Conservation (phyloP, 2,797 vertebrate species). For the Sebastes paucispinis region DNA sequence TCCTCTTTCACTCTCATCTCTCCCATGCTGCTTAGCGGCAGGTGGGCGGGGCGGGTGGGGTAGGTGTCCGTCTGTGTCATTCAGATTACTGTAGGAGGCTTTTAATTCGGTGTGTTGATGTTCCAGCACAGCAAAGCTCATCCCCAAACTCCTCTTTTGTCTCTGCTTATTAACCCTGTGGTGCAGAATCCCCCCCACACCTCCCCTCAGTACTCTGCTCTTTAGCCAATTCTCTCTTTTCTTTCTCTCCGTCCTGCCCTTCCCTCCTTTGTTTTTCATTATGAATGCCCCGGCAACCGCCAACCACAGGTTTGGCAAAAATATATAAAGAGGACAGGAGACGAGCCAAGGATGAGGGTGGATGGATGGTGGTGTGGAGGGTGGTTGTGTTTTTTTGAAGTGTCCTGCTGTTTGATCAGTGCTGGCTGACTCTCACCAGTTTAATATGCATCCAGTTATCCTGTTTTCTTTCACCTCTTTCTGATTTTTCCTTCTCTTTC, state of each 20-base stretch:
- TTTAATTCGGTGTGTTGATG: constrained; percentile 60
- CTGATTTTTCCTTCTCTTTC: neutral
- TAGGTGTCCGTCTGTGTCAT: constrained; percentile 39
- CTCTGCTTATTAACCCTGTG: constrained; percentile 68
- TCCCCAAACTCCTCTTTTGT: constrained; percentile 60
- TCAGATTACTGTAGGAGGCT: constrained; percentile 53
- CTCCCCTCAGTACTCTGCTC: constrained; percentile 9
- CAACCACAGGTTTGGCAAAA: constrained; percentile 67
- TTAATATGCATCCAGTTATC: constrained; percentile 6
- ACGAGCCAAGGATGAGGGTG: constrained; percentile 27
- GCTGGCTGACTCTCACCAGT: constrained; percentile 34
- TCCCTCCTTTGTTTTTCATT: constrained; percentile 54
- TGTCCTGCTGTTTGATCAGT: constrained; percentile 63
- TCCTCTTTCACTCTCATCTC: constrained; percentile 7
- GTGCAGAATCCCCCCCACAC: constrained; percentile 9
- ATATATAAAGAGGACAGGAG: constrained; percentile 6
- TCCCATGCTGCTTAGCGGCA: constrained; percentile 44
- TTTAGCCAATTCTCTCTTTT: constrained; percentile 32
- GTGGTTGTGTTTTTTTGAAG: neutral
- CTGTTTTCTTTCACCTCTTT: neutral
- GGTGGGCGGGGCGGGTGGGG: constrained; percentile 36
- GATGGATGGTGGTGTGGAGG: neutral
- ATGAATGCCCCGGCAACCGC: constrained; percentile 51
- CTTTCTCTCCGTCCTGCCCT: neutral
- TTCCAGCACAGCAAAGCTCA: constrained; percentile 53